Base-by-base conservation (phyloP, 2,888 invertebrate genomes). In the Cinara cedri region DNA sequence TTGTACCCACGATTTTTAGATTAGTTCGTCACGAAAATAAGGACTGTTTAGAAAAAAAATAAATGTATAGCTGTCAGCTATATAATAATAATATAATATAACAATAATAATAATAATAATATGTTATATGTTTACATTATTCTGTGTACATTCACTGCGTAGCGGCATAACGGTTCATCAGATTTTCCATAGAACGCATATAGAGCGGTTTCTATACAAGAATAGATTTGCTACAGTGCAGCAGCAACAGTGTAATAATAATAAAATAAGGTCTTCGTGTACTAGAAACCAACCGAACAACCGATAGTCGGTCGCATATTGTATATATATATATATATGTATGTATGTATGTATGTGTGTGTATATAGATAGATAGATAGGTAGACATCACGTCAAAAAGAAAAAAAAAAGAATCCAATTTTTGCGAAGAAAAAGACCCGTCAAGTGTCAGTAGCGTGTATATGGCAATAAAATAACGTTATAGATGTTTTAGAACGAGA, bases 91-190 rank as follows among this genome's bases (percentile, higher is more conserved):
- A 54, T n/a, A 46, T n/a, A n/a, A n/a, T n/a, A 9, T 14, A 46
- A 46, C 13, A 19, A 65, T 24, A 62, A 44, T 57, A 71, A 57
- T 21, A 24, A 57, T 44, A 26, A 62, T 19, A 72, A 26, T 51
- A n/a, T n/a, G n/a, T n/a, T n/a, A 16, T 63, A 24, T 74, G 51
- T 74, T 74, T 74, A 74, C 74, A 74, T 74, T 74, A 63, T 74
- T 74, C 21, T 42, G 6, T n/a, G n/a, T 72, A 72, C 62, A 49
- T 62, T 62, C 72, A 62, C 49, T 72, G 3, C 26, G 26, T 24
- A 24, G 10, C 60, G 9, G 26, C 16, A 63, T 74, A 74, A 63
- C 74, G 74, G 74, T 63, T 63, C 16, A 54, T 74, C 60, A 13
- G 72, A 72, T 72, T 49, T 49, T 16, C 24, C 49, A 24, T 54